Conservation (phyloP, 2,888 invertebrate genomes). For the Rhodophaea formosa region DNA sequence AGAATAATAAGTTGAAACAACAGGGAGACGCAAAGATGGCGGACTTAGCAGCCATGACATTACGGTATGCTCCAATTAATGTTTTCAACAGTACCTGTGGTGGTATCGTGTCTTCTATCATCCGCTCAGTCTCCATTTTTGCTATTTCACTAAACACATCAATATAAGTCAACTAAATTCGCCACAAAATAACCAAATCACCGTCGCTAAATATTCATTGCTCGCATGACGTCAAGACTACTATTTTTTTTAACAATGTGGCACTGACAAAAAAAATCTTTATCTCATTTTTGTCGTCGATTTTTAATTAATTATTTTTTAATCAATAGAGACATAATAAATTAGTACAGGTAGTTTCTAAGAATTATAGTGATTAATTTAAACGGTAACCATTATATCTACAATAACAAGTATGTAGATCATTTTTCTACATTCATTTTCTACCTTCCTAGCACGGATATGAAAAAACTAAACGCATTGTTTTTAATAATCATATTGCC, state of each 20-base stretch:
- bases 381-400: too few relatives aligned
- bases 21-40: slow-evolving; percentile 70
- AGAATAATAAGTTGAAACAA: slow-evolving; percentile 51
- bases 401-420: too few relatives aligned
- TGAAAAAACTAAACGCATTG: too few relatives aligned
- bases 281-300: not conserved
- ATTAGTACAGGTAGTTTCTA: too few relatives aligned
- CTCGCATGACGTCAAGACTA: slow-evolving; percentile 74
- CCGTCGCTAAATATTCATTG: slow-evolving; percentile 66
- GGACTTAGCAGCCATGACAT: slow-evolving; percentile 63
- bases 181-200: slow-evolving; percentile 64
- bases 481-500: too few relatives aligned
- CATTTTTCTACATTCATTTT: too few relatives aligned
- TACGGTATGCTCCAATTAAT: slow-evolving; percentile 65
- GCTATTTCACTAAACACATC: slow-evolving; percentile 83
- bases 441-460: too few relatives aligned
- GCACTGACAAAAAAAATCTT: not conserved
- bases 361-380: too few relatives aligned
- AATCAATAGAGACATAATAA: too few relatives aligned
- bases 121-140: slow-evolving; percentile 96
- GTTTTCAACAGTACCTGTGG: slow-evolving; percentile 64
- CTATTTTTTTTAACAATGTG: slow-evolving; percentile 36
- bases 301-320: not conserved
- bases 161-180: slow-evolving; percentile 67
- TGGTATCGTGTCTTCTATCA: slow-evolving; percentile 86